Evolutionary conservation across 1,140 invertebrate species (phyloP), one percentile per base, ranked within the genome.

Genomic region (Pseudomyrmex concolor): DNA sequence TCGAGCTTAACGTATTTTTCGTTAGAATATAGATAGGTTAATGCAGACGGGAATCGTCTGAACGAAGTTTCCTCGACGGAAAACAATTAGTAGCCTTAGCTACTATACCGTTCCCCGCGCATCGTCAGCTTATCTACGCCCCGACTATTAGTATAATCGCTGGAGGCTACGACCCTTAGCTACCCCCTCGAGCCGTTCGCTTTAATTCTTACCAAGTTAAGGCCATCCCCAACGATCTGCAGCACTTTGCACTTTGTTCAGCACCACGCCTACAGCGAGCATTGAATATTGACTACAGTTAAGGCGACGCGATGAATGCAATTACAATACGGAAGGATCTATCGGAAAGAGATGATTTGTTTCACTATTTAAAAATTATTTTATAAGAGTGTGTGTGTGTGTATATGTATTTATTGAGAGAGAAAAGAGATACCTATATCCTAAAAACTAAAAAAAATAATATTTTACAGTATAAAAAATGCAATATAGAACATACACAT

Each of bases 131-230:
- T 90, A 87, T 88, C 89, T 89, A 90, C 89, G 88, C 89, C 82
- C 86, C 86, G 84, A 90, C 89, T 90, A 90, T 90, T 90, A 90
- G 89, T 90, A 90, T 90, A 90, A 90, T 90, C 89, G 89, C 78
- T 78, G 72, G 86, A 84, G 89, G 88, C 73, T 88, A 84, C 86
- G 86, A 90, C 86, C 89, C 89, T 86, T 88, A 88, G 74, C 88
- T 77, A 83, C 72, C 89, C 77, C 84, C 89, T 73, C 72, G 78
- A 76, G 76, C 72, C 59, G 59, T 86, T 86, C 89, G 80, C 81
- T 90, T 90, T 90, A 90, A 90, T 90, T 90, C 89, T 90, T 90
- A 87, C 78, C 64, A 77, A 90, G 89, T 90, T 87, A 86, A 80
- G 84, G 77, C 50, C 78, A 76, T 67, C 83, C 82, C 63, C 62